phyloP scores from a whole-genome alignment of 1,140 invertebrate genomes.

The Tetramorium alpestre region DNA sequence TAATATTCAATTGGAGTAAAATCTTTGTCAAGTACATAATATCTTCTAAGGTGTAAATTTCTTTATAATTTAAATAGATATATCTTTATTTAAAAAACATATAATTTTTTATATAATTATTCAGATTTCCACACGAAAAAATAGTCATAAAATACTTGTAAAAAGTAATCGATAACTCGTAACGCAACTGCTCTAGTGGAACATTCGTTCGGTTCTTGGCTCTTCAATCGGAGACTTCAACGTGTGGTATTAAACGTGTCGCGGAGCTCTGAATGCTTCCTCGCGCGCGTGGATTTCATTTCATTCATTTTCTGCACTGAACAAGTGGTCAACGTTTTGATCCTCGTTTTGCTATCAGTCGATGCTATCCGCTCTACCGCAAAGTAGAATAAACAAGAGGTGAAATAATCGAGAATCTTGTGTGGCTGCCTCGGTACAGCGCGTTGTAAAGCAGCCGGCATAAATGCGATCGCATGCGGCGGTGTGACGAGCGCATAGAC shows the following conservation, averaged over 20 bases:
- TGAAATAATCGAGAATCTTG: constrained; percentile 15
- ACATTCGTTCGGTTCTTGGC: background rate
- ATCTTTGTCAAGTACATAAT: background rate
- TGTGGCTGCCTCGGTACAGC: constrained; percentile 2
- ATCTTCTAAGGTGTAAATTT: background rate
- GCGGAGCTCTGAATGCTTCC: background rate
- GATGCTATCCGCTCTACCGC: background rate
- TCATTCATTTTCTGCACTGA: background rate
- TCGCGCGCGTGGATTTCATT: background rate
- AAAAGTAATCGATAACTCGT: background rate
- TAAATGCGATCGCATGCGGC: constrained; percentile 16
- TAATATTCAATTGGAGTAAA: background rate
- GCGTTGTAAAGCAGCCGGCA: background rate
- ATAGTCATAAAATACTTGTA: background rate
- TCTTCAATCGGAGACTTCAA: constrained; percentile 16
- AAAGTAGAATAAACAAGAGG: constrained; percentile 47
- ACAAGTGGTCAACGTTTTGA: background rate
- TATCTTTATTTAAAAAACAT: background rate
- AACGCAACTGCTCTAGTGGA: background rate
- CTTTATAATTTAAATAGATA: background rate
- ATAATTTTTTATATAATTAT: background rate
- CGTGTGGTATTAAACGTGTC: background rate
- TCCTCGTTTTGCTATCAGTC: constrained; percentile 2
- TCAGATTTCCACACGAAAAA: background rate
- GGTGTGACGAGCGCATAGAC: background rate